Evolutionary conservation across 1,140 invertebrate genomes (phyloP).

Genomic region (Drosophila mojavensis): DNA sequence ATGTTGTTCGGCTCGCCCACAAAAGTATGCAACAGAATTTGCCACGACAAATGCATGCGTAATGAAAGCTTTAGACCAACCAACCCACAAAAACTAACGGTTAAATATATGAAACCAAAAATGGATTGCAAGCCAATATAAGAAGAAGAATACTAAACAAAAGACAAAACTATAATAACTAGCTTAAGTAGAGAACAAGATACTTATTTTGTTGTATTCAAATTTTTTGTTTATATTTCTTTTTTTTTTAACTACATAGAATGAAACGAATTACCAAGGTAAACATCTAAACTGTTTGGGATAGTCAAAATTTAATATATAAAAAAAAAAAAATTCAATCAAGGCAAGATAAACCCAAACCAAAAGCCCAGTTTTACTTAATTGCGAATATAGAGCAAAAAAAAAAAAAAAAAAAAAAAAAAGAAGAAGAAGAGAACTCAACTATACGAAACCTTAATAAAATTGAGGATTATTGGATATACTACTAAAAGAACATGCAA

Average conservation of each 20-base stretch:
- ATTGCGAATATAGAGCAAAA: too few relatives aligned
- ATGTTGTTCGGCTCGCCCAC: slow-evolving; percentile 6
- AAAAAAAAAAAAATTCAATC: background rate
- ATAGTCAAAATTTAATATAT: background rate
- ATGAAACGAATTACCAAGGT: too few relatives aligned
- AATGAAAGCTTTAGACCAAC: slow-evolving; percentile 50
- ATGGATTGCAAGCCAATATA: background rate
- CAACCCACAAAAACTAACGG: slow-evolving; percentile 30
- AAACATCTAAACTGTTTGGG: too few relatives aligned
- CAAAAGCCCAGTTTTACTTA: too few relatives aligned
- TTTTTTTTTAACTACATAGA: background rate
- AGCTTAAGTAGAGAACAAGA: slow-evolving; percentile 12
- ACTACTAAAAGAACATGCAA: background rate
- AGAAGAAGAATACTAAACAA: slow-evolving; percentile 2
- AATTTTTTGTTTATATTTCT: background rate
- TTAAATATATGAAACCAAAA: background rate
- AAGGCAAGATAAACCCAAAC: background rate
- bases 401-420: background rate
- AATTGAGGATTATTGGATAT: slow-evolving; percentile 30
- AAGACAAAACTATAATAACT: slow-evolving; percentile 7
- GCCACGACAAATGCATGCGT: slow-evolving; percentile 36
- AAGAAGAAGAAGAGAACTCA: slow-evolving; percentile 5
- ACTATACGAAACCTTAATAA: slow-evolving; percentile 26
- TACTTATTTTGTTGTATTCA: slow-evolving; percentile 13
- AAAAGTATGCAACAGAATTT: slow-evolving; percentile 42